Evolutionary conservation across 2,797 vertebrate genomes (phyloP).

Genomic region (Myiotriccus ornatus): DNA sequence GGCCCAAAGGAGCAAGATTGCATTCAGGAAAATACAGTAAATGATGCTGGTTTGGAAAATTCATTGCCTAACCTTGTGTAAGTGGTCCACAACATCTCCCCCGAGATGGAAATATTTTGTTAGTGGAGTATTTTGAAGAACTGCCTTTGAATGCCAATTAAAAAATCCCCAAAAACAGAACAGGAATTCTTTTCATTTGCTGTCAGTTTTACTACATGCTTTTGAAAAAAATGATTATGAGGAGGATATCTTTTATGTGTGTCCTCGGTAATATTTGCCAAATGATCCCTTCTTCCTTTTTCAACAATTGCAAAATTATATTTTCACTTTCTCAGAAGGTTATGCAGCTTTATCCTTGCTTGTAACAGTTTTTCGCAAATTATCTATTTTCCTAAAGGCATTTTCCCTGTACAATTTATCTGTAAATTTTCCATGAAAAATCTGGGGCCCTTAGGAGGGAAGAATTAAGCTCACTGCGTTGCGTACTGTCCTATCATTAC

Average conservation of each 20-base stretch:
- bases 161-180: not conserved
- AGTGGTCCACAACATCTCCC: constrained; percentile 25
- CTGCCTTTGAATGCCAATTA: not conserved
- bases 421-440: constrained; percentile 48
- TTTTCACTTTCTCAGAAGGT: constrained; percentile 24
- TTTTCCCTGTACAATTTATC: constrained; percentile 28
- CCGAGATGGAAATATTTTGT: constrained; percentile 18
- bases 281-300: not conserved
- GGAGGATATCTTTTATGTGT: not conserved
- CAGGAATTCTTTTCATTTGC: not conserved
- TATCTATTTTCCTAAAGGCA: constrained; percentile 45
- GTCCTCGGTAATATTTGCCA: not conserved
- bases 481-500: constrained; percentile 3
- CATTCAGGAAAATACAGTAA: constrained; percentile 31
- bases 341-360: constrained; percentile 19
- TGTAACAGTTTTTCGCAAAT: constrained; percentile 19
- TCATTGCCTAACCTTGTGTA: constrained; percentile 38
- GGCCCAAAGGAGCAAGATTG: not conserved
- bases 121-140: constrained; percentile 36
- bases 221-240: not conserved
- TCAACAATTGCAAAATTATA: not conserved
- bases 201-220: constrained; percentile 1
- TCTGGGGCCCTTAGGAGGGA: constrained; percentile 8
- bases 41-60: constrained; percentile 54
- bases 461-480: constrained; percentile 25